phyloP scores from a whole-genome alignment of 2,113 vertebrate genomes.

The Etia nguti region DNA sequence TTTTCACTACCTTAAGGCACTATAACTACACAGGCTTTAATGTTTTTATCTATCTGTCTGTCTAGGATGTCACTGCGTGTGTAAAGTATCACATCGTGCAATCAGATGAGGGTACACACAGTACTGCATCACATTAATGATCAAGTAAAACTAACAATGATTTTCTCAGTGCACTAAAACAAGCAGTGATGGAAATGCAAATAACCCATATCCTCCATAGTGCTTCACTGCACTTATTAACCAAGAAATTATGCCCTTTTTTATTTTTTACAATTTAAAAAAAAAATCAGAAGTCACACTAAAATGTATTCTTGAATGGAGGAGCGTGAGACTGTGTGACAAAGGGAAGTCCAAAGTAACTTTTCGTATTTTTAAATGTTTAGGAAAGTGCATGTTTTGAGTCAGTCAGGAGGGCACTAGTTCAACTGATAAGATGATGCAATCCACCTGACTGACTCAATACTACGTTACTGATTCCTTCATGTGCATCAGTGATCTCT shows the following conservation, averaged over 20 bases:
- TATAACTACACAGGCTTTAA: neutral
- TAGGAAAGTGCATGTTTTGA: neutral
- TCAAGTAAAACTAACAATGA: neutral
- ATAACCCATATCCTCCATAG: neutral
- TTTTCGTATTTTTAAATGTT: conserved; percentile 1
- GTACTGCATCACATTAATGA: neutral
- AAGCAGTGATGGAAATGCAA: neutral
- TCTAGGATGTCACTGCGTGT: neutral
- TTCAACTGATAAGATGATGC: neutral
- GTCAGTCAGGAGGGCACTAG: neutral
- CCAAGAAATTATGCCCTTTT: neutral
- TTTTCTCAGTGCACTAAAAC: neutral
- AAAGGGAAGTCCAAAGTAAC: neutral
- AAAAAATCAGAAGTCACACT: neutral
- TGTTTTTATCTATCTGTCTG: neutral
- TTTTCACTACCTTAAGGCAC: neutral
- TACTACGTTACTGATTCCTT: neutral
- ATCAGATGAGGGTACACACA: neutral
- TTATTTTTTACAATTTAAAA: neutral
- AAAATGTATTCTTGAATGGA: neutral
- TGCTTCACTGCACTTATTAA: neutral
- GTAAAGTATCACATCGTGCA: neutral
- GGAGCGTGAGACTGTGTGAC: neutral
- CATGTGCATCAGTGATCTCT: neutral
- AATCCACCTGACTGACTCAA: neutral